Base-by-base conservation (phyloP, 2,888 invertebrate genomes). In the Muschampia plurimacula region DNA sequence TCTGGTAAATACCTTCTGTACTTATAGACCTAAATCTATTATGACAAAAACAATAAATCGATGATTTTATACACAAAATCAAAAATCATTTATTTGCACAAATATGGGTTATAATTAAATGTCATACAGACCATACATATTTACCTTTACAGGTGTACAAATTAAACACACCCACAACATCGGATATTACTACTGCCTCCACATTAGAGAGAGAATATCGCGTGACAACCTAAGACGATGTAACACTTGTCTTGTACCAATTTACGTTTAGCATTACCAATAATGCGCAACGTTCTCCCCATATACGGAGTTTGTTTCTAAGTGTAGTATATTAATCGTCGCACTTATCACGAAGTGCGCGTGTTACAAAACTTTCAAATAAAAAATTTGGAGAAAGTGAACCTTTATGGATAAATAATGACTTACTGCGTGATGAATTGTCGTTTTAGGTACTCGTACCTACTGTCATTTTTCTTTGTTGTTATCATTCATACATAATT, bases 381-480 rank as follows among this genome's bases (percentile, higher is more conserved):
- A 80, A 82, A 82, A 83, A 82, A 83, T 82, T 85, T 79, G 83
- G 87, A 85, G 90, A 91, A 90, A 90, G 89, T 86, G 39, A 9
- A 22, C 46, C 15, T 67, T 67, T 46, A 44, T 63, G 57, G 57
- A 36, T 41, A 72, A 59, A 63, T 55, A 67, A 13, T 64, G 57
- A 63, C 72, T 63, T 67, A 64, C 67, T 64, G 62, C 72, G 67
- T 67, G 72, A 63, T 32, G 9, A n/a, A 72, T 65, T 36, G 65
- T 46, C 15, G 32, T 32, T 36, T 52, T 39, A 15, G 66, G 66
- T 66, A 39, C 65, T 32, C 59, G n/a, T 59, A 55, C 15, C 28
- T 28, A 13, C 12, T 57, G 46, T 28, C 10, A 28, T 28, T 13
- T 57, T 28, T 22, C 4, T 57, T 32, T 15, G 28, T 32, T 5